Conservation (phyloP, 2,888 invertebrate species). For the Drosophila phalerata region DNA sequence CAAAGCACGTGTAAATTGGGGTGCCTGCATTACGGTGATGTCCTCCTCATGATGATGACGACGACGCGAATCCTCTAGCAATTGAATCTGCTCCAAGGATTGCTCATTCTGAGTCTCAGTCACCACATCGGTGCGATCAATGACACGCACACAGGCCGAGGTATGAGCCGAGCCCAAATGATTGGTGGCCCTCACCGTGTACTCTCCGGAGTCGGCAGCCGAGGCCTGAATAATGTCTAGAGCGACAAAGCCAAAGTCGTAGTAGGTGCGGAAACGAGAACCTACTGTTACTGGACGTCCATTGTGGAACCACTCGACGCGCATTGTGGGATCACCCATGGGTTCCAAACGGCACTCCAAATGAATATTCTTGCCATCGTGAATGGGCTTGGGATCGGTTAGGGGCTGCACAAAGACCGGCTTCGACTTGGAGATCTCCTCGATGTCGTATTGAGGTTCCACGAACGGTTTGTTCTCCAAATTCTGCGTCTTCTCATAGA, state of each 20-base stretch:
- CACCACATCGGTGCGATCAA: slow-evolving; percentile 92
- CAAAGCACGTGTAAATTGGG: slow-evolving; percentile 94
- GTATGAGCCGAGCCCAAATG: slow-evolving; percentile 97
- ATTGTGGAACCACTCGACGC: slow-evolving; percentile 98
- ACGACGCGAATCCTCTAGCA: slow-evolving; percentile 93
- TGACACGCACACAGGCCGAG: slow-evolving; percentile 94
- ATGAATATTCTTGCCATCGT: slow-evolving; percentile 96
- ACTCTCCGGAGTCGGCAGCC: slow-evolving; percentile 97
- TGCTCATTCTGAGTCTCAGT: slow-evolving; percentile 97
- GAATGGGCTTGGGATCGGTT: slow-evolving; percentile 93
- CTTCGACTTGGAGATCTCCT: slow-evolving; percentile 96
- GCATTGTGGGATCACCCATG: slow-evolving; percentile 98
- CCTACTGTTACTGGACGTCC: slow-evolving; percentile 95
- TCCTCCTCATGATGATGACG: slow-evolving; percentile 91
- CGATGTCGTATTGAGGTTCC: slow-evolving; percentile 95
- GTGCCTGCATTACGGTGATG: slow-evolving; percentile 93
- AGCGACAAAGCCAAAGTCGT: slow-evolving; percentile 99
- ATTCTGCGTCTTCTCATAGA: slow-evolving; percentile 94
- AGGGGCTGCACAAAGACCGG: slow-evolving; percentile 97
- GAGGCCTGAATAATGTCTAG: slow-evolving; percentile 97
- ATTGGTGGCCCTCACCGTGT: slow-evolving; percentile 97
- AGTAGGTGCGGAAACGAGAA: slow-evolving; percentile 96
- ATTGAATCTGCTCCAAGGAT: slow-evolving; percentile 95
- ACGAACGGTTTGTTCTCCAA: slow-evolving; percentile 94
- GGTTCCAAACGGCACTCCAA: slow-evolving; percentile 96